These are phyloP conservation scores for Eupelmus urozonus DNA, from an alignment of 2,888 invertebrate genomes.

Conservation along the genomic window DNA sequence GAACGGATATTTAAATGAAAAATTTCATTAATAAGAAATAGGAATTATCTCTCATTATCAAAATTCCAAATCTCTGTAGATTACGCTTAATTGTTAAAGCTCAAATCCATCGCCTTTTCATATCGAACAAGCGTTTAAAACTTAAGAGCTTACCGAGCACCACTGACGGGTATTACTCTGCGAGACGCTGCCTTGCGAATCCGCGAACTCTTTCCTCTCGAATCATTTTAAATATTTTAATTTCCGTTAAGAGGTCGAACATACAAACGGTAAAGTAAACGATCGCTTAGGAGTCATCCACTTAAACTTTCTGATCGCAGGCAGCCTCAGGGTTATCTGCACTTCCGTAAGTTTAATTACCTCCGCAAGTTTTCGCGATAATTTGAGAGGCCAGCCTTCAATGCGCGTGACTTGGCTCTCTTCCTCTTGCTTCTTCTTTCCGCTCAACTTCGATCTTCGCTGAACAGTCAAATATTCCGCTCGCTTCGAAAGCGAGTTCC, in stretches of 20 bases:
- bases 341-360: slow-evolving; percentile 74
- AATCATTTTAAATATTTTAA: slow-evolving; percentile 52
- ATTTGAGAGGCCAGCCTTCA: slow-evolving; percentile 69
- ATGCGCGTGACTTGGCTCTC: slow-evolving; percentile 67
- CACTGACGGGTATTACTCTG: too few relatives aligned
- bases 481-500: neutral
- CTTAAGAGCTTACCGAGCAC: too few relatives aligned
- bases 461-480: slow-evolving; percentile 44
- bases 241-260: slow-evolving; percentile 33
- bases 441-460: slow-evolving; percentile 54
- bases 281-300: slow-evolving; percentile 67
- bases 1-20: too few relatives aligned
- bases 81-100: too few relatives aligned
- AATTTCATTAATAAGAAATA: too few relatives aligned
- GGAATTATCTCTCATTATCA: too few relatives aligned
- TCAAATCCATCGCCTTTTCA: too few relatives aligned
- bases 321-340: slow-evolving; percentile 70
- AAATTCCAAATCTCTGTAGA: too few relatives aligned
- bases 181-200: too few relatives aligned
- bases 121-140: too few relatives aligned
- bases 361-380: slow-evolving; percentile 73
- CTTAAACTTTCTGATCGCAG: slow-evolving; percentile 72
- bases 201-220: neutral
- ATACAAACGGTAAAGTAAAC: slow-evolving; percentile 51
- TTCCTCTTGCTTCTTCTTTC: slow-evolving; percentile 29